Base-by-base conservation (phyloP, 2,113 vertebrate genomes). In the Pao palembangensis region DNA sequence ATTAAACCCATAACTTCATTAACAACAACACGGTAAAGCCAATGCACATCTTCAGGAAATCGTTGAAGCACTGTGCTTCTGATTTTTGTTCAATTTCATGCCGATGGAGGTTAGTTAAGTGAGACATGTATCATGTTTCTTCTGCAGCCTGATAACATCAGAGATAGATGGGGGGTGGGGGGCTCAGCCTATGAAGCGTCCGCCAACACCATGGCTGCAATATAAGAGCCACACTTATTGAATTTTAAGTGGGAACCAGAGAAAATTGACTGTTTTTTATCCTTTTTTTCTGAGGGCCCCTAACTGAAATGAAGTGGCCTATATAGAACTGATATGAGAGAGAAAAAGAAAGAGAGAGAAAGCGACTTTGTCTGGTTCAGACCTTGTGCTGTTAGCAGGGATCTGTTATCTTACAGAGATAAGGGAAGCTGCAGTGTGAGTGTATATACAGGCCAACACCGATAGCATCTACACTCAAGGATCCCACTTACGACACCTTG, bases 401-500 rank as follows among this genome's bases (percentile, higher is more conserved):
- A 84, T 81, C 66, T 80, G 80, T 86, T 91, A 89, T 87, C 88
- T 81, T 48, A 14, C 19, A 14, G 46, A 91, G 90, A 92, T 92
- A 91, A 90, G 83, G 71, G 67, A 79, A 75, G 71, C 80, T 81
- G 85, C 84, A 86, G 90, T 91, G 91, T 91, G 88, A 89, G 89
- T 80, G 84, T 77, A 86, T 31, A 31, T 90, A 83, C 77, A 79
- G 88, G 73, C 74, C 72, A 41, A 65, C 42, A 41, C 78, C 88
- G 91, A 92, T 91, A 90, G 72, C 76, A 91, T 92, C 90, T 90
- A 61, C 51, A 63, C 88, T 90, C 80, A 88, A 91, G 89, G 85
- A 87, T 88, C 85, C 85, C 85, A 90, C 89, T 90, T 91, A 90
- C 69, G 62, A 80, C 59, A 34, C 76, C 70, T 71, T 87, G 90